Evolutionary conservation across 1,140 invertebrate species (phyloP), one percentile per base, ranked within the genome.

Genomic region (Orchesella cincta): DNA sequence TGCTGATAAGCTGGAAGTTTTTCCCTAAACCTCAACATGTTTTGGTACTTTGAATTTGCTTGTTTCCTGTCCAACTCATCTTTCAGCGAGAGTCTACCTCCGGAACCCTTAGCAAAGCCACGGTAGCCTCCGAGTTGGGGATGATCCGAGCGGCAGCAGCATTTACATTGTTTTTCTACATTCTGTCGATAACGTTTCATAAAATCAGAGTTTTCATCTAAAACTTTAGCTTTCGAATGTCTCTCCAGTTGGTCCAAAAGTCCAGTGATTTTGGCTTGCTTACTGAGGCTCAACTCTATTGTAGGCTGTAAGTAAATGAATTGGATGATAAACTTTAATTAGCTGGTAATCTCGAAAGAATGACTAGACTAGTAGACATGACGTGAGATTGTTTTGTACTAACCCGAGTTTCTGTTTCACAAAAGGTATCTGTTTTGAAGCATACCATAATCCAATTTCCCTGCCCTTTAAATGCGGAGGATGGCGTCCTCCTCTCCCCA

Each of bases 1-100:
- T 82, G 84, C 1, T 81, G 73, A 74, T 76, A 85, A 1, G 85
- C 78, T 26, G 86, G 86, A 31, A 87, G 74, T 64, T 83, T 85
- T 75, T 81, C 76, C 34, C 86, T 64, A 39, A 83, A 82, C 29
- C 78, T 74, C 34, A 81, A 71, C 83, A 86, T 84, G 57, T 80
- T 76, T 54, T 82, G 76, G 75, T 83, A 85, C 1, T 71, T 46
- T 23, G 34, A 29, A 75, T 73, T 83, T n/a, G 75, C 12, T 29
- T 75, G 31, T 73, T 84, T 84, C 12, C 64, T 12, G 3, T 34
- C 33, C 31, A 85, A 77, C 72, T 83, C 81, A 76, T 83, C 71
- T 67, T 78, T 75, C 1, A 85, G 79, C 18, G 74, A 76, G 62
- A 16, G 79, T 86, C 84, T 16, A 83, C 18, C 8, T 46, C 51